Evolutionary conservation across 2,888 invertebrate genomes (phyloP), one percentile per base, ranked within the genome.

Genomic region (Lamellibrachia satsuma): DNA sequence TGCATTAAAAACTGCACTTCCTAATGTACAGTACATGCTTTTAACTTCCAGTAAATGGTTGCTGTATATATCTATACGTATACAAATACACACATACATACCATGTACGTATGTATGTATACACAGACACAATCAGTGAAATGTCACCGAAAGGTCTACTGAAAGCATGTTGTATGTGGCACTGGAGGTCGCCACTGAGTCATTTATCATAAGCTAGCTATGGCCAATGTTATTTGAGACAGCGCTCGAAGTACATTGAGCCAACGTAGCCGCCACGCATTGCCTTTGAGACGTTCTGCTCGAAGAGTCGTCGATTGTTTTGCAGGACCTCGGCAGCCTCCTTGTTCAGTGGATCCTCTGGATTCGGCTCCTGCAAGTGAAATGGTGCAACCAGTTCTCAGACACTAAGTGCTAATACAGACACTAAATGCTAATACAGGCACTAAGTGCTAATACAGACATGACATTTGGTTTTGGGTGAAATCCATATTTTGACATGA

Each of bases 261-360:
- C 99, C 99, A 96, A 99, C 98, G 97, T 98, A 98, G 93, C 99
- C 99, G 93, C 99, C 99, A 94, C 98, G 97, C 98, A 99, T 99
- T 92, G 99, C 99, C 96, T 99, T 98, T 95, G 98, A 98, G 93
- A 99, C 99, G 97, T 99, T 99, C 96, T 98, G 98, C 97, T 99
- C 99, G 96, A 99, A 99, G 94, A 98, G 97, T 60, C 99, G 97
- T 96, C 98, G 97, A 97, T 99, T 99, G 96, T 98, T 98, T 96
- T 99, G 99, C 94, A 99, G 97, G 93, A 99, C 98, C 96, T 99
- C 99, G 3, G 99, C 99, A 22, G 99, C 99, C 97, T 99, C 99
- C 97, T 99, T 99, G 97, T 99, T 99, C 95, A 99, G 97, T 11
- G 99, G 99, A 97, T 99, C 99, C 97, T 99, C 99, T 2, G 99